Evolutionary conservation across 2,113 vertebrate species (phyloP).

Genomic region (Protobothrops mucrosquamatus): DNA sequence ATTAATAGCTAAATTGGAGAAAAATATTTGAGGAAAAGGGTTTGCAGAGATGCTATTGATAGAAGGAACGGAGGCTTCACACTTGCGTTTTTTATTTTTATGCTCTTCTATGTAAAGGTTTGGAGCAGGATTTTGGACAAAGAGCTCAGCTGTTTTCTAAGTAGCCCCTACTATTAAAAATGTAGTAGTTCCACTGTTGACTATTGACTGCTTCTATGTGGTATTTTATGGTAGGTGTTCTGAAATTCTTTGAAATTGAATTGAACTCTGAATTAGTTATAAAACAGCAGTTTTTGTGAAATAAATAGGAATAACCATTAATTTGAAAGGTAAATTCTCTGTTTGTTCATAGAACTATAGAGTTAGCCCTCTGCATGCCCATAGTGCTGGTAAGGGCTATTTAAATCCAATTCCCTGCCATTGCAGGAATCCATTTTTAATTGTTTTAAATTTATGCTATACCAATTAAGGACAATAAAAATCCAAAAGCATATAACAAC

Average conservation of each 20-base stretch:
- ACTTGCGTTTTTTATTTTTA: background rate
- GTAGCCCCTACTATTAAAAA: background rate
- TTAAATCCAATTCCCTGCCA: background rate
- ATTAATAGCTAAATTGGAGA: background rate
- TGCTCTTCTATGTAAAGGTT: background rate
- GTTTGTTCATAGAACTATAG: background rate
- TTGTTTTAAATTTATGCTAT: background rate
- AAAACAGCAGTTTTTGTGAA: background rate
- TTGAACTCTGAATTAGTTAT: background rate
- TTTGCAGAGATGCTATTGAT: background rate
- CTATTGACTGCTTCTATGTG: background rate
- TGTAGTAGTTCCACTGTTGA: background rate
- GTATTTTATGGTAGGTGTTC: background rate
- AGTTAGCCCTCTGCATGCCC: background rate
- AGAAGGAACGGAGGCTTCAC: background rate
- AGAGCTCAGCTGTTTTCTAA: background rate
- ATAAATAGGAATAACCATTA: background rate
- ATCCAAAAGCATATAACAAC: background rate
- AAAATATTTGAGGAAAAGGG: background rate
- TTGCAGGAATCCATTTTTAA: background rate
- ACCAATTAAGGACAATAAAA: background rate
- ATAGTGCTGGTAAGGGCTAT: background rate
- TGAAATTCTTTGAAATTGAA: background rate
- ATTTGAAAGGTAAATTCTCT: background rate
- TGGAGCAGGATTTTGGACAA: background rate